These are phyloP conservation scores for Tipula lateralis DNA, from an alignment of 2,888 invertebrate species.

Conservation along the genomic window DNA sequence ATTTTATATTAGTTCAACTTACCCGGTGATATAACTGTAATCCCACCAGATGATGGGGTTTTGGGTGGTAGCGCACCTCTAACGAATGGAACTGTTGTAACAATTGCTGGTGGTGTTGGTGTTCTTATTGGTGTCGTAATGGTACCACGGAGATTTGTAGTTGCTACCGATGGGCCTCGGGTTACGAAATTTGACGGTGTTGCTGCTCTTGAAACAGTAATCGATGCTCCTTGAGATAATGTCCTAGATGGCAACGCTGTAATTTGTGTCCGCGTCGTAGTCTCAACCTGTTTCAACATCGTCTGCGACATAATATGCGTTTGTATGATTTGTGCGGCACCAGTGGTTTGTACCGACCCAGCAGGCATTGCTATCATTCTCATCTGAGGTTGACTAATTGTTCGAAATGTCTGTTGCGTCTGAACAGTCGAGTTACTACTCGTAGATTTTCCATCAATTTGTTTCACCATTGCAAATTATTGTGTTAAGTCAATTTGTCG, in stretches of 20 bases:
- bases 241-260: constrained; percentile 46
- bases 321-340: constrained; percentile 46
- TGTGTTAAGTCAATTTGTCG: constrained; percentile 50
- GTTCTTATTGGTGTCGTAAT: constrained; percentile 45
- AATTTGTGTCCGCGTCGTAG: constrained; percentile 44
- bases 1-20: neutral
- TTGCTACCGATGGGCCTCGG: constrained; percentile 44
- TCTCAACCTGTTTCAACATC: constrained; percentile 51
- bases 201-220: constrained; percentile 47
- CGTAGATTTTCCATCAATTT: constrained; percentile 43
- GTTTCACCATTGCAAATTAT: constrained; percentile 52
- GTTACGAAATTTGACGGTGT: constrained; percentile 46
- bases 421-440: constrained; percentile 36
- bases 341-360: constrained; percentile 38
- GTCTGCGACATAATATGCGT: constrained; percentile 51
- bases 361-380: constrained; percentile 32
- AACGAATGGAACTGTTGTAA: constrained; percentile 42
- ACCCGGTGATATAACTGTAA: constrained; percentile 45
- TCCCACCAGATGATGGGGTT: constrained; percentile 42
- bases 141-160: constrained; percentile 42
- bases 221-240: constrained; percentile 49
- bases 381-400: constrained; percentile 31
- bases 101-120: constrained; percentile 39
- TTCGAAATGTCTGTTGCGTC: constrained; percentile 32
- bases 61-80: constrained; percentile 42